These are phyloP conservation scores for Pseudomyrmex pallidus DNA, from an alignment of 1,140 invertebrate genomes.

Conservation along the genomic window DNA sequence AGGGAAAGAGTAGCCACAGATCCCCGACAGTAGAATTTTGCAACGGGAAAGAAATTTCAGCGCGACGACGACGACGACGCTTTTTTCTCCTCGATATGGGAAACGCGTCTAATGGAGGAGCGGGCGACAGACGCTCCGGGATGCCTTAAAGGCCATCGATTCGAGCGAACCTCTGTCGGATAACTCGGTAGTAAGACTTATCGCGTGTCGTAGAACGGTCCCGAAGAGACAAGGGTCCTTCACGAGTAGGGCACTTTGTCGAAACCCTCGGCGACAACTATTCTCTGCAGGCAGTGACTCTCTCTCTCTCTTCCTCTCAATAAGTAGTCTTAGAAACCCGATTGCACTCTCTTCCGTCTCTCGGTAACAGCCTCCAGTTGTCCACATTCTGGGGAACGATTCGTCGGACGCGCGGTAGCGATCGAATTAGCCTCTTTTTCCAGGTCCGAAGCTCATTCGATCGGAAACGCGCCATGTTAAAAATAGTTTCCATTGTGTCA, in stretches of 20 bases:
- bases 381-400: conserved; percentile 31
- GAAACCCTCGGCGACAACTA: conserved; percentile 65
- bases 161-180: conserved; percentile 52
- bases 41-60: conserved; percentile 62
- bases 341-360: neutral
- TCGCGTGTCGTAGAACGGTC: conserved; percentile 57
- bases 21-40: conserved; percentile 51
- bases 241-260: conserved; percentile 65
- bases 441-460: neutral
- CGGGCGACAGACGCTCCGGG: conserved; percentile 28
- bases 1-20: neutral
- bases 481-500: conserved; percentile 30
- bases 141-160: conserved; percentile 64
- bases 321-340: conserved; percentile 35
- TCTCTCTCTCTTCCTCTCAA: neutral
- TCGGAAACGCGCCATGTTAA: conserved; percentile 13
- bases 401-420: conserved; percentile 7
- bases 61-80: conserved; percentile 41
- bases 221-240: conserved; percentile 58
- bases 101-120: conserved; percentile 54
- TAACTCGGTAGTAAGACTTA: conserved; percentile 65
- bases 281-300: conserved; percentile 40
- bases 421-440: conserved; percentile 50
- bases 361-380: conserved; percentile 19
- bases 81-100: conserved; percentile 53